Conservation (phyloP, 2,888 invertebrate species). For the Limnephilus rhombicus region DNA sequence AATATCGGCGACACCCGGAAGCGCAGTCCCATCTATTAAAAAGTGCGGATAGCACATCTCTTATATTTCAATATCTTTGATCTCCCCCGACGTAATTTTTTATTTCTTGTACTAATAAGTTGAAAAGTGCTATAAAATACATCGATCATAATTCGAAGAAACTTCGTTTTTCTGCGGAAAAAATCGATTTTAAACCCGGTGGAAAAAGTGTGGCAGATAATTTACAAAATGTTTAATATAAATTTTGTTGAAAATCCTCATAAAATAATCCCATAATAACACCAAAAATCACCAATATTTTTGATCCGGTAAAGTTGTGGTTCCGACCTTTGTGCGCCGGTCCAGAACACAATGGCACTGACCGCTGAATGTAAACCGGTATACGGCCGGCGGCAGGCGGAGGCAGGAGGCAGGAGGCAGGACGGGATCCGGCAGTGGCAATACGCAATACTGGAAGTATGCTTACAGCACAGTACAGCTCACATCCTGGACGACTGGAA, state of each 20-base stretch:
- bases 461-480: neutral
- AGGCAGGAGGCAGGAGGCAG: too few relatives aligned
- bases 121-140: too few relatives aligned
- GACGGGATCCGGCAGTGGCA: neutral
- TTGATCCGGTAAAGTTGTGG: neutral
- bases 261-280: neutral
- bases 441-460: neutral
- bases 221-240: neutral
- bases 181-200: neutral
- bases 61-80: too few relatives aligned
- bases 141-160: neutral
- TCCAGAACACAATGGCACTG: constrained; percentile 1
- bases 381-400: neutral
- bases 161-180: too few relatives aligned
- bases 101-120: too few relatives aligned
- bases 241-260: neutral
- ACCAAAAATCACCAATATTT: neutral
- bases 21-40: too few relatives aligned
- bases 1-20: too few relatives aligned
- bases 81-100: too few relatives aligned
- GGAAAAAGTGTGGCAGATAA: neutral
- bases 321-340: neutral
- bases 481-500: neutral
- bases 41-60: too few relatives aligned
- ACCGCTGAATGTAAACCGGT: constrained; percentile 1